A percentile compares a stretch with the other conserved stretches of the same genome.
These are phyloP conservation scores for Rhinopithecus roxellana DNA, from an alignment of 2,113 vertebrate genomes.

Conservation along the genomic window DNA sequence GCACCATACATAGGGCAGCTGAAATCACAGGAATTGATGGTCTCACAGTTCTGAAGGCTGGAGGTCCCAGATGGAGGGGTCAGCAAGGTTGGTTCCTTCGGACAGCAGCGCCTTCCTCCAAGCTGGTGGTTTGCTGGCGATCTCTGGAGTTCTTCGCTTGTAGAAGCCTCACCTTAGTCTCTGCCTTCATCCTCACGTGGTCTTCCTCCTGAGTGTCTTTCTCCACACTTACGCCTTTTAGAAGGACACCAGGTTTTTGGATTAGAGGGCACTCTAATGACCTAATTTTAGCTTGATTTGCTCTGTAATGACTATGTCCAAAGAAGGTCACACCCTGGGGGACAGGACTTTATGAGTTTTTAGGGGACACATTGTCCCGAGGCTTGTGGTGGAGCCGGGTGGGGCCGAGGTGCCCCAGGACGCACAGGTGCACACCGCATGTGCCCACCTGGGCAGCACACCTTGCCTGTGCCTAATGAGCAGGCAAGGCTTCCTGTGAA, in stretches of 20 bases:
- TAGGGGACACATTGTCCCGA: background rate
- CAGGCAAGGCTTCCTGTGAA: background rate
- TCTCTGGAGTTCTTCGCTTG: background rate
- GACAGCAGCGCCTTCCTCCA: too few relatives aligned
- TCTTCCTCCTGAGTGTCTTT: background rate
- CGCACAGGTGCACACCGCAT: rapidly evolving
- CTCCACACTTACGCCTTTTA: background rate
- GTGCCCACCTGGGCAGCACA: too few relatives aligned
- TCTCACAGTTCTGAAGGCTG: background rate
- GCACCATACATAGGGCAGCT: background rate
- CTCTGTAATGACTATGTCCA: background rate
- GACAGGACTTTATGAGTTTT: background rate
- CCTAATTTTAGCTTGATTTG: background rate
- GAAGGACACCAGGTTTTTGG: background rate
- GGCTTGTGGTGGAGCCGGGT: too few relatives aligned
- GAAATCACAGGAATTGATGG: background rate
- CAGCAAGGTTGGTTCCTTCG: background rate
- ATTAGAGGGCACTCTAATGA: background rate
- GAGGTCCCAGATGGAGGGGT: background rate
- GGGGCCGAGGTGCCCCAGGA: rapidly evolving
- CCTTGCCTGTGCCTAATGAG: rapidly evolving
- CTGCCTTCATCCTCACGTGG: background rate
- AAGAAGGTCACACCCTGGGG: background rate
- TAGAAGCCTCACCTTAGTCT: background rate
- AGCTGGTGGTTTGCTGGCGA: background rate